Conservation (phyloP, 2,797 vertebrate genomes). For the Mus caroli region DNA sequence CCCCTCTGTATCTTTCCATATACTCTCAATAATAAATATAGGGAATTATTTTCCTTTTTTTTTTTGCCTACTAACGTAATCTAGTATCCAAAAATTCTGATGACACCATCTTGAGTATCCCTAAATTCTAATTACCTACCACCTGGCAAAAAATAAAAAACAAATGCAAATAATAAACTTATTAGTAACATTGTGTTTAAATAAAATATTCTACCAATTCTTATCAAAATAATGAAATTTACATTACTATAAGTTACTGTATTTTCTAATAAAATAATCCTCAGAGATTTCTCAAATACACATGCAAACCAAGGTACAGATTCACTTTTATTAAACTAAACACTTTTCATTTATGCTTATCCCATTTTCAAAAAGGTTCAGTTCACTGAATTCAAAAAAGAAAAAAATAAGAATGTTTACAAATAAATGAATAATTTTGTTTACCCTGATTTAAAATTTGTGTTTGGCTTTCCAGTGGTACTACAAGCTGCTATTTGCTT, state of each 20-base stretch:
- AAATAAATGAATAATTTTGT: slow-evolving; percentile 79
- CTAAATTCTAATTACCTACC: not conserved
- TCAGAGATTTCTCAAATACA: not conserved
- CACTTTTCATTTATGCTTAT: slow-evolving; percentile 29
- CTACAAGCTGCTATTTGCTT: slow-evolving; percentile 74
- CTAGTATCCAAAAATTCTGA: not conserved
- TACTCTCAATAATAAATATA: slow-evolving; percentile 27
- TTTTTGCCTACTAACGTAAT: slow-evolving; percentile 1
- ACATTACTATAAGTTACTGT: slow-evolving; percentile 17
- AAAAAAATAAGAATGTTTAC: slow-evolving; percentile 75
- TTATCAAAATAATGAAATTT: slow-evolving; percentile 26
- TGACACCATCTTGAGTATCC: not conserved
- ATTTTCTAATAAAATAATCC: slow-evolving; percentile 42
- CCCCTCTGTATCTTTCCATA: not conserved
- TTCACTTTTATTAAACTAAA: slow-evolving; percentile 9
- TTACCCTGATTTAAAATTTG: slow-evolving; percentile 74
- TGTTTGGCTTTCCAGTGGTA: slow-evolving; percentile 68
- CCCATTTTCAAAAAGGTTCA: slow-evolving; percentile 37
- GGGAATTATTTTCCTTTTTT: not conserved
- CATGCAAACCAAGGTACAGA: not conserved
- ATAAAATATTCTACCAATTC: not conserved
- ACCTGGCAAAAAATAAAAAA: not conserved
- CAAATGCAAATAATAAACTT: slow-evolving; percentile 16
- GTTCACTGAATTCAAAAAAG: slow-evolving; percentile 55
- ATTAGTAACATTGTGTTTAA: slow-evolving; percentile 22